phyloP scores from a whole-genome alignment of 1,140 invertebrate species.

The Ganaspis sp. region DNA sequence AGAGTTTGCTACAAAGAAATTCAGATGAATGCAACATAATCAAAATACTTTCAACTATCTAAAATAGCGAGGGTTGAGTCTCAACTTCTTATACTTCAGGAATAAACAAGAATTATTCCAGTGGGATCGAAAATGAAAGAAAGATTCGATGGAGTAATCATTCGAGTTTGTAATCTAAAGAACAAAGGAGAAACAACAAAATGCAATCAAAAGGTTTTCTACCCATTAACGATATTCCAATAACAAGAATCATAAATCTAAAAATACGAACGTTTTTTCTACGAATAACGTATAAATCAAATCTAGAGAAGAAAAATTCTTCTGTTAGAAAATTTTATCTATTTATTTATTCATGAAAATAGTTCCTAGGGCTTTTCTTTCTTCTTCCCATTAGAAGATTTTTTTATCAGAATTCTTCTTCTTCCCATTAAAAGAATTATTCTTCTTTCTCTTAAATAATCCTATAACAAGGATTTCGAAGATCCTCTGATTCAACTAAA shows the following conservation, averaged over 20 bases:
- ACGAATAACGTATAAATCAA: too few species aligned
- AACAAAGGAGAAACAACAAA: not conserved
- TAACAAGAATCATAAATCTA: not conserved
- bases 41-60: too few species aligned
- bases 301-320: too few species aligned
- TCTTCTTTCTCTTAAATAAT: not conserved
- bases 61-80: too few species aligned
- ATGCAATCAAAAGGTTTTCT: conserved; percentile 4
- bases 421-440: not conserved
- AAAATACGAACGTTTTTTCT: too few species aligned
- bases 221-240: not conserved
- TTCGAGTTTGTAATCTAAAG: not conserved
- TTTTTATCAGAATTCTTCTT: not conserved
- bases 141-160: not conserved
- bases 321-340: too few species aligned
- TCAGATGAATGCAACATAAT: too few species aligned
- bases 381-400: too few species aligned
- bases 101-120: not conserved
- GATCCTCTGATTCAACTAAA: not conserved
- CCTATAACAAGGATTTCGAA: not conserved
- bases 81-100: not conserved
- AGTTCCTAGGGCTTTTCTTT: too few species aligned
- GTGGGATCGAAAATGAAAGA: not conserved
- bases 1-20: too few species aligned
- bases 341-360: too few species aligned